A percentile compares a stretch with the other conserved stretches of the same genome.
These are phyloP conservation scores for Neoarius graeffei DNA, from an alignment of 2,113 vertebrate species.

Conservation along the genomic window DNA sequence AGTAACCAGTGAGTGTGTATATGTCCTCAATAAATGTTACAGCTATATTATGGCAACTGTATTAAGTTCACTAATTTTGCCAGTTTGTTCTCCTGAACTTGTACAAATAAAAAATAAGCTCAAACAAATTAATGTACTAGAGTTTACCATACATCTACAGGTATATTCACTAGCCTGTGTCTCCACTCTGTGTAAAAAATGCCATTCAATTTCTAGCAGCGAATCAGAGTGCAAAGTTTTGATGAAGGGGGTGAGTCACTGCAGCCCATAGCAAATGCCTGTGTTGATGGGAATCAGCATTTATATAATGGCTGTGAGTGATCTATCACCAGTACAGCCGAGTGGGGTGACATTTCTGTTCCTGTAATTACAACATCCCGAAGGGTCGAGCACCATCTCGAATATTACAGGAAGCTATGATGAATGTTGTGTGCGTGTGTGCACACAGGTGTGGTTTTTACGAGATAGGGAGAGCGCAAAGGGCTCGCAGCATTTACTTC, in stretches of 20 bases:
- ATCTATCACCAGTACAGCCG: slow-evolving; percentile 50
- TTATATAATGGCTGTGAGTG: slow-evolving; percentile 50
- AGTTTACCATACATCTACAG: neutral
- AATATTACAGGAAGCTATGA: slow-evolving; percentile 37
- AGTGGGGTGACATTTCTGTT: slow-evolving; percentile 34
- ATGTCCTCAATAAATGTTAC: neutral
- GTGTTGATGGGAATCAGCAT: slow-evolving; percentile 45
- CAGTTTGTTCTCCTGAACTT: neutral
- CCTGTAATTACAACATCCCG: slow-evolving; percentile 45
- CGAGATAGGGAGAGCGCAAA: slow-evolving; percentile 26
- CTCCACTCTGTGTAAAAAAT: neutral
- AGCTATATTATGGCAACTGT: neutral
- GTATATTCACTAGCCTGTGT: neutral
- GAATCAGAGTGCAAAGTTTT: slow-evolving; percentile 26
- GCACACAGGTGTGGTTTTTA: slow-evolving; percentile 9
- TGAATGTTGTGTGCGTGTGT: slow-evolving; percentile 24
- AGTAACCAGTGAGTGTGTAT: neutral
- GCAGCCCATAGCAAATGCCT: slow-evolving; percentile 26
- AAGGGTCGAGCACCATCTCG: slow-evolving; percentile 20
- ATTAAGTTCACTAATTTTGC: neutral
- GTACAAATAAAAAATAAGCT: neutral
- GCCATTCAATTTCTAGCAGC: slow-evolving; percentile 13
- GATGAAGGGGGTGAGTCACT: slow-evolving; percentile 40
- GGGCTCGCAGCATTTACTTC: slow-evolving; percentile 6
- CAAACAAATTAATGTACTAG: neutral